Evolutionary conservation across 2,113 vertebrate species (phyloP).

Genomic region (Marmota flaviventris): DNA sequence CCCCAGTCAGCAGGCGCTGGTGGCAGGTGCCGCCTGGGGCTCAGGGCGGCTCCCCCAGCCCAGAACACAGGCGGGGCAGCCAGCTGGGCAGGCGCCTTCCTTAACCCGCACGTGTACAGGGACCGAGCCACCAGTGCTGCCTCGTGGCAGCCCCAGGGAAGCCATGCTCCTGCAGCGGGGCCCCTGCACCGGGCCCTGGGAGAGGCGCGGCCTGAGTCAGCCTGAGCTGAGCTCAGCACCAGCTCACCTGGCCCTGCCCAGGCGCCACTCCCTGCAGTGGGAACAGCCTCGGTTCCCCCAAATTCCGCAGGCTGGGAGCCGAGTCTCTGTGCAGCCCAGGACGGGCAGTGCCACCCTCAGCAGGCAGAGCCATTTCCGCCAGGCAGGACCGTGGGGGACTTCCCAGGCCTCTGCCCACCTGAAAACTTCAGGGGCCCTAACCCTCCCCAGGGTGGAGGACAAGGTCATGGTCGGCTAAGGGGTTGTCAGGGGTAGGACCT

Average conservation of each 20-base stretch:
- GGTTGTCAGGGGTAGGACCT: not conserved
- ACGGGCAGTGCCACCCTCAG: not conserved
- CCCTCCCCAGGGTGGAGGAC: not conserved
- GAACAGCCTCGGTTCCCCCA: not conserved
- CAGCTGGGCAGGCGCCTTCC: not conserved
- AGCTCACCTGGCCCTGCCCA: not conserved
- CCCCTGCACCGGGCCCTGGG: not conserved
- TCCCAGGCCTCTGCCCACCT: not conserved
- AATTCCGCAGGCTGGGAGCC: not conserved
- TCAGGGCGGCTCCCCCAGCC: not conserved
- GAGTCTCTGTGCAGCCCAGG: fast-evolving
- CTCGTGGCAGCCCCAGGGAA: slow-evolving; percentile 55
- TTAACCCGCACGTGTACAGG: not conserved
- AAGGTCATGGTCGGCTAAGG: not conserved
- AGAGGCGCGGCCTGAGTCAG: slow-evolving; percentile 42
- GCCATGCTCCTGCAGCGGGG: not conserved
- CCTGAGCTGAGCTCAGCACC: slow-evolving; percentile 45
- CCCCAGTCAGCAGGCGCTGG: slow-evolving; percentile 40
- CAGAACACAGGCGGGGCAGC: not conserved
- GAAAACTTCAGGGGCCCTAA: too few species aligned
- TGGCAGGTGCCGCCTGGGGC: not conserved
- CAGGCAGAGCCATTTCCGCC: not conserved
- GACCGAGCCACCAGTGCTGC: not conserved
- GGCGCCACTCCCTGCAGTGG: not conserved
- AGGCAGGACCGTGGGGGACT: not conserved